A percentile compares a stretch with the other conserved stretches of the same genome.
phyloP scores from a whole-genome alignment of 2,888 invertebrate species.

The Allacma fusca region DNA sequence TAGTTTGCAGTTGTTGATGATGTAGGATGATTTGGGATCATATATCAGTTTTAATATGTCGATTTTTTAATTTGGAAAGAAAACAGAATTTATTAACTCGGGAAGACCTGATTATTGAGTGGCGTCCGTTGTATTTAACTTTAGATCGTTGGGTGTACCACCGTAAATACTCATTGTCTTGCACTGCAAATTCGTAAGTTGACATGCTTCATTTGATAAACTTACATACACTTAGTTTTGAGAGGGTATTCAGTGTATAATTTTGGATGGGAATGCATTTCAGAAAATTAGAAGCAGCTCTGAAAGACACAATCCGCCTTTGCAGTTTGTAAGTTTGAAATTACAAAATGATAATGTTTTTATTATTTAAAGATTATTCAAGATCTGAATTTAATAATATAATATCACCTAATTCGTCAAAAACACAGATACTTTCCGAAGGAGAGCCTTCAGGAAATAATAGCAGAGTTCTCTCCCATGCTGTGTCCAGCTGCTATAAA shows the following conservation, averaged over 20 bases:
- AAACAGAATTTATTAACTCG: slow-evolving; percentile 79
- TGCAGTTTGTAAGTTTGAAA: slow-evolving; percentile 54
- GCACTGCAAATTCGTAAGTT: slow-evolving; percentile 57
- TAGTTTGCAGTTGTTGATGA: not conserved
- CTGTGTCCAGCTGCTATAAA: slow-evolving; percentile 77
- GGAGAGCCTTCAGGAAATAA: slow-evolving; percentile 82
- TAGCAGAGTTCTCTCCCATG: slow-evolving; percentile 81
- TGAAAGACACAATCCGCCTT: slow-evolving; percentile 57
- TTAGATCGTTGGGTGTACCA: slow-evolving; percentile 70
- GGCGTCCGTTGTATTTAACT: slow-evolving; percentile 84
- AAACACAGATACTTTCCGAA: slow-evolving; percentile 79
- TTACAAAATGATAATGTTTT: not conserved
- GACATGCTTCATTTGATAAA: not conserved
- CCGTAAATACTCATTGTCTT: slow-evolving; percentile 64
- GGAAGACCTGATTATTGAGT: slow-evolving; percentile 81
- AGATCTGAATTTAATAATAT: too few species aligned
- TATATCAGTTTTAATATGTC: too few species aligned
- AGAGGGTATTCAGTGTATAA: not conserved
- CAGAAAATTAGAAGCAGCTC: slow-evolving; percentile 57
- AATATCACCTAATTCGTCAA: too few species aligned
- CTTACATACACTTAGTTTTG: too few species aligned
- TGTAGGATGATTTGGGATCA: too few species aligned
- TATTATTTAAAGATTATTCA: too few species aligned
- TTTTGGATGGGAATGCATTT: slow-evolving; percentile 7
- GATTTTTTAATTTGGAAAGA: slow-evolving; percentile 63